Evolutionary conservation across 2,888 invertebrate genomes (phyloP).

Genomic region (Leptopterna dolabrata): DNA sequence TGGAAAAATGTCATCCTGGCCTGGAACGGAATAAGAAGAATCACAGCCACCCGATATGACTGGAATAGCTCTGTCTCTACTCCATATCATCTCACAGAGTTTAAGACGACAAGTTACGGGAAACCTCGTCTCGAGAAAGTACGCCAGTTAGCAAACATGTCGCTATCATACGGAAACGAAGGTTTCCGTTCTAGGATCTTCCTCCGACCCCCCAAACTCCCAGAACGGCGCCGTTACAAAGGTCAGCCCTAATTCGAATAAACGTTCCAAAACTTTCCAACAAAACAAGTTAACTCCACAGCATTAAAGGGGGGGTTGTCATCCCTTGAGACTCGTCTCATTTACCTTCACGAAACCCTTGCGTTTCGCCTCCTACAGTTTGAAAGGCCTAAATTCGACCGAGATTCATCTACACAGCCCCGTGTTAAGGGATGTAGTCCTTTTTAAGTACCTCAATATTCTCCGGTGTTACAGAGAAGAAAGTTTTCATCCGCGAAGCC

Average conservation of each 20-base stretch:
- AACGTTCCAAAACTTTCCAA: background rate
- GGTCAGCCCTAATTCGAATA: constrained; percentile 3
- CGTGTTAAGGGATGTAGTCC: background rate
- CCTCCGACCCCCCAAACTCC: background rate
- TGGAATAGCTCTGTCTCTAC: too few species aligned
- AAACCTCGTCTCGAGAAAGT: background rate
- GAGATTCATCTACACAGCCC: background rate
- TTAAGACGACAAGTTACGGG: background rate
- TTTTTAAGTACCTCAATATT: background rate
- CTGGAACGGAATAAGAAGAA: too few species aligned
- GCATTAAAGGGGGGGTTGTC: background rate
- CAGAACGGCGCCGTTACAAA: background rate
- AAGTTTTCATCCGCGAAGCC: background rate
- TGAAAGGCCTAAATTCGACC: background rate
- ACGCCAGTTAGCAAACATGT: background rate
- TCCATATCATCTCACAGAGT: too few species aligned
- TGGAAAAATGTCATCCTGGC: too few species aligned
- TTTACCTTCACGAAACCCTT: background rate
- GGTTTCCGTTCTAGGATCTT: too few species aligned
- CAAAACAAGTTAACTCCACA: background rate
- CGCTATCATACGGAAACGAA: background rate
- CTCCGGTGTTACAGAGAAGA: background rate
- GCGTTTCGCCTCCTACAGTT: background rate
- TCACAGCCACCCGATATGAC: too few species aligned
- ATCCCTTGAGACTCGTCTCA: background rate